These are phyloP conservation scores for Kryphioiulus occultus DNA, from an alignment of 2,888 invertebrate genomes.

Conservation along the genomic window DNA sequence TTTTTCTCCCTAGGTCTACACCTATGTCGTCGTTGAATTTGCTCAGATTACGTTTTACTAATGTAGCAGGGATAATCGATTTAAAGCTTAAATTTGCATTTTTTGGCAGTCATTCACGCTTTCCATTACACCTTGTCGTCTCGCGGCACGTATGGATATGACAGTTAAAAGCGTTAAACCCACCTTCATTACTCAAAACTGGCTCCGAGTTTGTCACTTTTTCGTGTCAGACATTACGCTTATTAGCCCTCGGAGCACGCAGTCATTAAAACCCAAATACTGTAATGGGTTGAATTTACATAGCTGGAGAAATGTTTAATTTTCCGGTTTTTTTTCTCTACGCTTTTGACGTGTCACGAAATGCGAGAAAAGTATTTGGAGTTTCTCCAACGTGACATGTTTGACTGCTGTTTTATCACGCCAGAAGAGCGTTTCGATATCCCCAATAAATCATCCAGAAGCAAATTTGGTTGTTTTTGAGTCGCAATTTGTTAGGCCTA, in stretches of 20 bases:
- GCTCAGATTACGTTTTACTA: background rate
- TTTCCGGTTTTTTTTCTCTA: too few relatives aligned
- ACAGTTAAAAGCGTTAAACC: background rate
- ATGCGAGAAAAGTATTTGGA: background rate
- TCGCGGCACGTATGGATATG: background rate
- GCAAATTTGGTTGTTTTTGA: background rate
- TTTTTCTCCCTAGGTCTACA: background rate
- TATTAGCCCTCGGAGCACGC: background rate
- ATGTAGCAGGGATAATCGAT: constrained; percentile 5
- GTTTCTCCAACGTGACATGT: background rate
- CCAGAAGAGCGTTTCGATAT: background rate
- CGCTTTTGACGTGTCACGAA: background rate
- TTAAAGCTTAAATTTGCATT: background rate
- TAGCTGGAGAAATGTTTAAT: background rate
- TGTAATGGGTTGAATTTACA: background rate
- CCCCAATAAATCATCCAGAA: background rate
- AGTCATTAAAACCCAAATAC: background rate
- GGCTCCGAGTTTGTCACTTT: background rate
- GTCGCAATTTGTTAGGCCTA: background rate
- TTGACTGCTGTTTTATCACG: background rate
- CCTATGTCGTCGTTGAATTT: background rate
- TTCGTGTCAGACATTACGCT: background rate
- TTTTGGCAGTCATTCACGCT: background rate
- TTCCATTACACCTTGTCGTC: background rate
- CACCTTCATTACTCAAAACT: background rate